These are phyloP conservation scores for Oceanites oceanicus DNA, from an alignment of 2,113 vertebrate genomes.

Conservation along the genomic window DNA sequence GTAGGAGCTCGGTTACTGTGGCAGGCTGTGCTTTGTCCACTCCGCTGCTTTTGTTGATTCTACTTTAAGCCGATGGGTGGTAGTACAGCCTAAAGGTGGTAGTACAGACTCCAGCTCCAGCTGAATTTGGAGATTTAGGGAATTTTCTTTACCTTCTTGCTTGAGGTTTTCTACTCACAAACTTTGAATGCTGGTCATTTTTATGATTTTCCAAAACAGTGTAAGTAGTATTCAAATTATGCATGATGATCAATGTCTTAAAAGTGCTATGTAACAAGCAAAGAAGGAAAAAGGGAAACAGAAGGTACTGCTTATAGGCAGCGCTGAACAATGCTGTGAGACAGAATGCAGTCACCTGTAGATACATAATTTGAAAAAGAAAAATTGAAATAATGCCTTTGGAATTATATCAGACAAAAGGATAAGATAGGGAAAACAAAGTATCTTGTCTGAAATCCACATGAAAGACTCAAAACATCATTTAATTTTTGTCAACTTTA, in stretches of 20 bases:
- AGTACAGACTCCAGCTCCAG: not conserved
- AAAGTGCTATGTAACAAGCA: not conserved
- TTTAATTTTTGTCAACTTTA: not conserved
- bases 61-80: not conserved
- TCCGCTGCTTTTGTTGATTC: not conserved
- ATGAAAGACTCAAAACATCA: not conserved
- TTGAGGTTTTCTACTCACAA: not conserved
- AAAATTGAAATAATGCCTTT: not conserved
- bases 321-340: not conserved
- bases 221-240: not conserved
- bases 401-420: not conserved
- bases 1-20: not conserved
- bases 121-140: not conserved
- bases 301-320: not conserved
- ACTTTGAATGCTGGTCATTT: not conserved
- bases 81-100: not conserved
- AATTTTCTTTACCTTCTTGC: not conserved
- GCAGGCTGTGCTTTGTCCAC: not conserved
- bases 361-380: not conserved
- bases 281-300: not conserved
- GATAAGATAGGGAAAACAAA: not conserved
- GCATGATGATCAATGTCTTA: not conserved
- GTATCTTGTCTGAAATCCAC: not conserved
- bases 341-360: not conserved
- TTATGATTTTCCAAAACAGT: not conserved